These are phyloP conservation scores for Bolinopsis microptera DNA, from an alignment of 37 sponge, comb jelly and placozoan species.

Conservation along the genomic window DNA sequence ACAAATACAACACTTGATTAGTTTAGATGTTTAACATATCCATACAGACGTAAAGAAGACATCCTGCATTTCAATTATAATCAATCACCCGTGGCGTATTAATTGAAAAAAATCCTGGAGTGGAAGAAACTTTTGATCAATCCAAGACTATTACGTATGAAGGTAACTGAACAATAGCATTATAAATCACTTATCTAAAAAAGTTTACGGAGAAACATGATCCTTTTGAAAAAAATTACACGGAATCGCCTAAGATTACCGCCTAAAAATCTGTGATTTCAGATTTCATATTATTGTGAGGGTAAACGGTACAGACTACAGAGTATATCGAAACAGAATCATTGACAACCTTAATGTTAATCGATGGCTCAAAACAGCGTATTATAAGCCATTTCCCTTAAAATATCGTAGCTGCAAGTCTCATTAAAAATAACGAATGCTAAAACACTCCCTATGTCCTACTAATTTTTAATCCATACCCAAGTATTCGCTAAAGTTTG, in stretches of 20 bases:
- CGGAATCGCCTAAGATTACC: too few species aligned
- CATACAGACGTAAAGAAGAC: neutral
- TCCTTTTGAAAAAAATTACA: too few species aligned
- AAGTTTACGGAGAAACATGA: too few species aligned
- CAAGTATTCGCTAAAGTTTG: neutral
- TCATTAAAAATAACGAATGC: neutral
- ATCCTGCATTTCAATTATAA: neutral
- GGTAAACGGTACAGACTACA: too few species aligned
- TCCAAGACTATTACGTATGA: too few species aligned
- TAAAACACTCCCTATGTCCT: neutral
- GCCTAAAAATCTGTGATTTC: too few species aligned
- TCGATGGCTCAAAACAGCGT: neutral
- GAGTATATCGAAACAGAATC: neutral
- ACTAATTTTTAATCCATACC: neutral
- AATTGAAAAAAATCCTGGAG: too few species aligned
- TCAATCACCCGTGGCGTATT: neutral
- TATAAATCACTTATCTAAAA: too few species aligned
- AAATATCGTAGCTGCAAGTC: neutral
- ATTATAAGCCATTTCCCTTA: neutral
- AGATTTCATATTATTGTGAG: too few species aligned
- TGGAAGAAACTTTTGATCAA: too few species aligned
- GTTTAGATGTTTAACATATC: neutral
- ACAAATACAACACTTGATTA: slow-evolving; percentile 65
- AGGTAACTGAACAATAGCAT: too few species aligned
- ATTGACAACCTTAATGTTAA: neutral